Evolutionary conservation across 2,888 invertebrate species (phyloP).

Genomic region (Epinotia demarniana): DNA sequence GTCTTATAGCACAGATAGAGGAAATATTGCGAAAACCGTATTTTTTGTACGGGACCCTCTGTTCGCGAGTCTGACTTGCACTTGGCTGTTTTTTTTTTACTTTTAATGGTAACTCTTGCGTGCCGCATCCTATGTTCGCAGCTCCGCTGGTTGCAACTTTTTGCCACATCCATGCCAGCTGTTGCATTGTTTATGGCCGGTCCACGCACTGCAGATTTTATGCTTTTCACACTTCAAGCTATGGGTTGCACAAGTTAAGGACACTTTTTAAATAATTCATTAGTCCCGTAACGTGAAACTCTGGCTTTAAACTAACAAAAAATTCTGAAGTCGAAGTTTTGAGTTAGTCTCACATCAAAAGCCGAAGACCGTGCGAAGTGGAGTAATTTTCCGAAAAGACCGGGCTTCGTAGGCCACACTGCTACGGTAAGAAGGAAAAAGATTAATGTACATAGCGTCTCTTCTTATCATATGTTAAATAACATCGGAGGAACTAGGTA

Average conservation of each 20-base stretch:
- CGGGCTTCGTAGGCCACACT: background rate
- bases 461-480: too few relatives aligned
- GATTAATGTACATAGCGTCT: background rate
- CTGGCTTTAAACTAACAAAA: too few relatives aligned
- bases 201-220: conserved; percentile 56
- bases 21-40: too few relatives aligned
- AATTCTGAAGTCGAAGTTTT: too few relatives aligned
- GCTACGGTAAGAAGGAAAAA: background rate
- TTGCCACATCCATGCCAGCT: conserved; percentile 72
- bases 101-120: conserved; percentile 51
- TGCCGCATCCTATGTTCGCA: conserved; percentile 47
- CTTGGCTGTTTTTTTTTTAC: background rate
- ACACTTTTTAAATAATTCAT: background rate
- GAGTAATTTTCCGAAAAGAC: too few relatives aligned
- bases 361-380: too few relatives aligned
- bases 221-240: conserved; percentile 53
- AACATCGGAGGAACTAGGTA: too few relatives aligned
- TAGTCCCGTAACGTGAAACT: too few relatives aligned
- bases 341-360: too few relatives aligned
- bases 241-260: conserved; percentile 40
- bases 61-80: background rate
- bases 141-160: conserved; percentile 58
- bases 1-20: too few relatives aligned
- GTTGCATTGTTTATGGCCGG: conserved; percentile 72
- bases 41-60: background rate